Evolutionary conservation across 2,113 vertebrate genomes (phyloP).

Genomic region (Ceyx melanurus): DNA sequence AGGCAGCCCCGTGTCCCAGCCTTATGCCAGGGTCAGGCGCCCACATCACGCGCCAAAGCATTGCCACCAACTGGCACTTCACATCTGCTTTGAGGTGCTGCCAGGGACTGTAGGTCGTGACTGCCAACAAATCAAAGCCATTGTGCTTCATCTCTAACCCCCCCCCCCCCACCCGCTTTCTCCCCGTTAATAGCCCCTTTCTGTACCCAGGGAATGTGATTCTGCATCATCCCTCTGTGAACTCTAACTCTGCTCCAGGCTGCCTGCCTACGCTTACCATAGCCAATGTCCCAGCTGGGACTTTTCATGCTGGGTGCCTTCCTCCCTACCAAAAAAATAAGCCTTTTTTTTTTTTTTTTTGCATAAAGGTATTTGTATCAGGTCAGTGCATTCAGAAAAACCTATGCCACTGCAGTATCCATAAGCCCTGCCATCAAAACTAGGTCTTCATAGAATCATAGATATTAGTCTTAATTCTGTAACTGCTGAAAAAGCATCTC

Average conservation of each 20-base stretch:
- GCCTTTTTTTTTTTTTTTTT: not conserved
- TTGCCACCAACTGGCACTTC: slow-evolving; percentile 29
- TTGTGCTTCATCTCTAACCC: not conserved
- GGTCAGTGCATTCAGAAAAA: not conserved
- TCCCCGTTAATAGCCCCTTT: slow-evolving; percentile 31
- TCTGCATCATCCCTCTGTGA: not conserved
- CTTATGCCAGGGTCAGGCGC: not conserved
- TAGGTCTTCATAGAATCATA: too few relatives aligned
- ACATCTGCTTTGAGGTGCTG: slow-evolving; percentile 61
- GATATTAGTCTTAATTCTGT: not conserved
- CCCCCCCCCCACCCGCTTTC: not conserved
- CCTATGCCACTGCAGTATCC: not conserved
- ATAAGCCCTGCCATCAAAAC: not conserved
- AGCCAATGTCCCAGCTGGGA: not conserved
- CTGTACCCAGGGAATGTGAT: slow-evolving; percentile 6
- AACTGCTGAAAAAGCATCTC: not conserved
- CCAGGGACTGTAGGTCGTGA: not conserved
- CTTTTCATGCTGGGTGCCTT: not conserved
- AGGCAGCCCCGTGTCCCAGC: not conserved
- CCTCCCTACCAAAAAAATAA: not conserved
- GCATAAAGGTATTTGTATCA: not conserved
- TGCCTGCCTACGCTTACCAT: not conserved
- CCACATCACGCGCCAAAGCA: slow-evolving; percentile 14
- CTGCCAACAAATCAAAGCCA: slow-evolving; percentile 50
- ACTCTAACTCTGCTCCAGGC: not conserved